A percentile compares a stretch with the other conserved stretches of the same genome.
phyloP scores from a whole-genome alignment of 1,140 invertebrate species.

The Drosophila murphyi region DNA sequence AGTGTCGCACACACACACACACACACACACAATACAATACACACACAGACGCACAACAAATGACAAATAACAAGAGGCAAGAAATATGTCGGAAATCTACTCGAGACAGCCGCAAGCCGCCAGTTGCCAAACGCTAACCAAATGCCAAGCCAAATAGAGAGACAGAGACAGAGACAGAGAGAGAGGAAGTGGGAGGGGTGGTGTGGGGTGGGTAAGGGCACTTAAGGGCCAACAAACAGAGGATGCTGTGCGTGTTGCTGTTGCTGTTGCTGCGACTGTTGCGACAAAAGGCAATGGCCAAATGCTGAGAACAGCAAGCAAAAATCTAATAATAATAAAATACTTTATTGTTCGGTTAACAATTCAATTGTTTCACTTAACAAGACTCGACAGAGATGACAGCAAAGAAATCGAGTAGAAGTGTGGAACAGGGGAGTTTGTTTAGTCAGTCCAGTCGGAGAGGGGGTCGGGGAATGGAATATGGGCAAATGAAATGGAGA shows the following conservation, averaged over 20 bases:
- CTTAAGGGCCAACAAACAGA: conserved; percentile 39
- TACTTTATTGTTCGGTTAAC: conserved; percentile 82
- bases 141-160: conserved; percentile 22
- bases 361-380: conserved; percentile 83
- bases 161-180: not conserved
- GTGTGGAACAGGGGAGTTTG: too few relatives aligned
- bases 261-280: conserved; percentile 27
- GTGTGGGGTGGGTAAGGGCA: conserved; percentile 20
- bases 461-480: not conserved
- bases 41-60: conserved; percentile 52
- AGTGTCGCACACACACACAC: not conserved
- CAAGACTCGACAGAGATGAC: conserved; percentile 41
- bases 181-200: not conserved
- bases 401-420: not conserved
- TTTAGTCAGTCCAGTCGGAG: not conserved
- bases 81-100: conserved; percentile 79
- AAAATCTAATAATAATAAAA: conserved; percentile 83
- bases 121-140: conserved; percentile 54
- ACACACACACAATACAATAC: conserved; percentile 57
- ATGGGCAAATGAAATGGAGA: conserved; percentile 36
- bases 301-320: conserved; percentile 54
- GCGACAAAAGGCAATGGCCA: conserved; percentile 51
- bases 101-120: conserved; percentile 67
- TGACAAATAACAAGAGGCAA: conserved; percentile 75
- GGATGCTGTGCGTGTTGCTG: not conserved